phyloP scores from a whole-genome alignment of 2,888 invertebrate genomes.

The Electrophaes corylata region DNA sequence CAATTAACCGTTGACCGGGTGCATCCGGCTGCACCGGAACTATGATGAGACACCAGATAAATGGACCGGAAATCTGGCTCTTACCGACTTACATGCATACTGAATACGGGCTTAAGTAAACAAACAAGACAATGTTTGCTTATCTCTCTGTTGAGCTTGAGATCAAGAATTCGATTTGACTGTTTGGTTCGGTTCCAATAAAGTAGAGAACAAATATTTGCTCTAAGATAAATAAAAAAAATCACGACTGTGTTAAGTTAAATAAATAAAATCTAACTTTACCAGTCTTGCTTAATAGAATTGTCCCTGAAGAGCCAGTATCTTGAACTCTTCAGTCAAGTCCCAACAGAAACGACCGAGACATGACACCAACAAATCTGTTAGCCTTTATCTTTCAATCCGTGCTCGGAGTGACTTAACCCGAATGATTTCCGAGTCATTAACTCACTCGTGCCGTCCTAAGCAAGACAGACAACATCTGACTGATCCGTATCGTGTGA shows the following conservation, averaged over 20 bases:
- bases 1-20: slow-evolving; percentile 79
- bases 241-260: no score
- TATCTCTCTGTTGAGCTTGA: not conserved
- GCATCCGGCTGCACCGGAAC: slow-evolving; percentile 76
- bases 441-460: slow-evolving; percentile 76
- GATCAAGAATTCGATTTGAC: not conserved
- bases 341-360: slow-evolving; percentile 49
- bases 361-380: slow-evolving; percentile 78
- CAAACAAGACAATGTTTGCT: not conserved
- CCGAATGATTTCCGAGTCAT: slow-evolving; percentile 83
- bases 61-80: slow-evolving; percentile 67
- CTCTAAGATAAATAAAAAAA: no score
- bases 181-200: no score
- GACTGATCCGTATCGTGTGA: slow-evolving; percentile 80
- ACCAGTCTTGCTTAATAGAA: slow-evolving; percentile 34
- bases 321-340: slow-evolving; percentile 39
- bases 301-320: slow-evolving; percentile 24
- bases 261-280: slow-evolving; percentile 30
- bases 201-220: no score
- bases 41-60: slow-evolving; percentile 73
- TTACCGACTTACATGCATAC: slow-evolving; percentile 42
- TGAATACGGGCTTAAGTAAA: slow-evolving; percentile 7
- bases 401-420: slow-evolving; percentile 75
- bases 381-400: slow-evolving; percentile 80
- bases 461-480: slow-evolving; percentile 83